phyloP scores from a whole-genome alignment of 2,888 invertebrate species.

The Heteromyza rotundicornis region DNA sequence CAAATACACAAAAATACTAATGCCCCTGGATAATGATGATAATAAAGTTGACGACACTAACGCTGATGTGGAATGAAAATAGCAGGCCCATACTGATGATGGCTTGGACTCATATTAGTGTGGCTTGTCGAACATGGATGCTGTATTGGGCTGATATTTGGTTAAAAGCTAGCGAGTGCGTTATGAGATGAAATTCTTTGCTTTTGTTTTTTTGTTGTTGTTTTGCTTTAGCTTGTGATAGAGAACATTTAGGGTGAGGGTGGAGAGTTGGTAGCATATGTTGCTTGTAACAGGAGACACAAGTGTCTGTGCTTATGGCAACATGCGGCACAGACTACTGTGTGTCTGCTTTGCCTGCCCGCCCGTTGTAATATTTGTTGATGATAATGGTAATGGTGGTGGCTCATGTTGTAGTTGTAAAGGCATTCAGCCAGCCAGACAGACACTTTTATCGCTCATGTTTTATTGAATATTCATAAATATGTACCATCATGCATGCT shows the following conservation, averaged over 20 bases:
- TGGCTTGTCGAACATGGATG: not conserved
- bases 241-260: no score
- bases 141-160: not conserved
- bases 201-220: not conserved
- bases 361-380: no score
- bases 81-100: no score
- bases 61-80: not conserved
- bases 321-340: not conserved
- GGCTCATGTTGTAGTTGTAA: not conserved
- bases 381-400: not conserved
- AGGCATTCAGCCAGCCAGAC: no score
- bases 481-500: slow-evolving; percentile 29
- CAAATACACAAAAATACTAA: not conserved
- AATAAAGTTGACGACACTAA: slow-evolving; percentile 22
- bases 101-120: not conserved
- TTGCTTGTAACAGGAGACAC: not conserved
- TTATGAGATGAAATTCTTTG: not conserved
- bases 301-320: not conserved
- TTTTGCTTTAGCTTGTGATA: no score
- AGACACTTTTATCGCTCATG: slow-evolving; percentile 56
- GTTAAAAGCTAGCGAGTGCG: not conserved
- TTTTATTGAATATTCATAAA: slow-evolving; percentile 60
- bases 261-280: not conserved
- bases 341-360: no score
- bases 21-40: slow-evolving; percentile 22